These are phyloP conservation scores for Leptura quadrifasciata DNA, from an alignment of 2,888 invertebrate genomes.

Conservation along the genomic window DNA sequence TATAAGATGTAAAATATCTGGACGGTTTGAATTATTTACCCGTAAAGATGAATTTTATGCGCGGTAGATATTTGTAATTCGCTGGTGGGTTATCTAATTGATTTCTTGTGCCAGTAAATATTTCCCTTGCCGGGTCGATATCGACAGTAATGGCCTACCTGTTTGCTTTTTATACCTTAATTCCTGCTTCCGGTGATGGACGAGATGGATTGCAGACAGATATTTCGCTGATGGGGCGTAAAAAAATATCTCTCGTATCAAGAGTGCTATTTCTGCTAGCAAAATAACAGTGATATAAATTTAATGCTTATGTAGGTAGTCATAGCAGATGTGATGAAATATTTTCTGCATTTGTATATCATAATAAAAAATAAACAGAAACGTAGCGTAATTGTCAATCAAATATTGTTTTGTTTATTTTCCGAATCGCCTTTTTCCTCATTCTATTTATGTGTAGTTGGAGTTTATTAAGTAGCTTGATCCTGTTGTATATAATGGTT, in stretches of 20 bases:
- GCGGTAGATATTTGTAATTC: slow-evolving; percentile 5
- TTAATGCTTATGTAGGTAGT: too few species aligned
- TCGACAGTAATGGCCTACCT: not conserved
- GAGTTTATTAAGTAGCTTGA: too few species aligned
- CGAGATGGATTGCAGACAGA: not conserved
- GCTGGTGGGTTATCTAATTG: not conserved
- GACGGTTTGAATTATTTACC: slow-evolving; percentile 14
- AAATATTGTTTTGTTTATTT: too few species aligned
- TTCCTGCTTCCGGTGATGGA: not conserved
- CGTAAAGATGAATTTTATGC: slow-evolving; percentile 19
- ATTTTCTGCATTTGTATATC: too few species aligned
- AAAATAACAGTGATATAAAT: too few species aligned
- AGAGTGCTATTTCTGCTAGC: not conserved
- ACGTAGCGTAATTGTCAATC: too few species aligned
- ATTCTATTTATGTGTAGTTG: too few species aligned
- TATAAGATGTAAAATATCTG: slow-evolving; percentile 1
- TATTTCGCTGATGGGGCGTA: not conserved
- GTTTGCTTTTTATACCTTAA: not conserved
- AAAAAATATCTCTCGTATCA: not conserved
- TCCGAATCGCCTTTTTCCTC: too few species aligned
- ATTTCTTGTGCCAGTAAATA: not conserved
- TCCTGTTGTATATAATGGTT: too few species aligned
- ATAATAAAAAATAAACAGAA: too few species aligned
- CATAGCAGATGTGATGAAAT: too few species aligned
- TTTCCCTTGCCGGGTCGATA: not conserved